Evolutionary conservation across 1,140 invertebrate genomes (phyloP).

Genomic region (Vanessa atalanta): DNA sequence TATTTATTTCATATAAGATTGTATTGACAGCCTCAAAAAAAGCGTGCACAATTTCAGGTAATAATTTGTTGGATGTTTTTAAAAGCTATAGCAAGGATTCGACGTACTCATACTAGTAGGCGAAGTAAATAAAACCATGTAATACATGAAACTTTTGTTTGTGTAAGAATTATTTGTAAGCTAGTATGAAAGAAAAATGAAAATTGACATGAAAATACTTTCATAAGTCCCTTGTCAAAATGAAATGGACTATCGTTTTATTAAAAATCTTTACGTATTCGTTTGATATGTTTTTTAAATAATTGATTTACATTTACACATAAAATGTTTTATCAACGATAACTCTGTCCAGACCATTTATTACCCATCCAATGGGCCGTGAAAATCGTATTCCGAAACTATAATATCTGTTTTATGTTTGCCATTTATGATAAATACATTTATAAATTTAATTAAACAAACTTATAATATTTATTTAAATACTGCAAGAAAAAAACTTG

Average conservation of each 20-base stretch:
- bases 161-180: no score
- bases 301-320: slow-evolving; percentile 25
- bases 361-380: slow-evolving; percentile 22
- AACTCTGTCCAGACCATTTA: slow-evolving; percentile 15
- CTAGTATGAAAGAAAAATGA: no score
- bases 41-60: no score
- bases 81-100: no score
- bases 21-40: no score
- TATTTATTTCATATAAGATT: no score
- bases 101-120: no score
- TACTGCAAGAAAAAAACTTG: no score
- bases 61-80: no score
- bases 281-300: slow-evolving; percentile 14
- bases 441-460: background rate
- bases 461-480: no score
- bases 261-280: background rate
- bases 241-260: background rate
- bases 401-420: slow-evolving; percentile 26
- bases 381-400: slow-evolving; percentile 28
- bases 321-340: slow-evolving; percentile 23
- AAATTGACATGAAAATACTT: background rate
- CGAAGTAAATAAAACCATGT: no score
- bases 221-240: background rate
- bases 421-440: background rate
- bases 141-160: no score